phyloP scores from a whole-genome alignment of 2,797 vertebrate genomes.

The Oophaga sylvatica region DNA sequence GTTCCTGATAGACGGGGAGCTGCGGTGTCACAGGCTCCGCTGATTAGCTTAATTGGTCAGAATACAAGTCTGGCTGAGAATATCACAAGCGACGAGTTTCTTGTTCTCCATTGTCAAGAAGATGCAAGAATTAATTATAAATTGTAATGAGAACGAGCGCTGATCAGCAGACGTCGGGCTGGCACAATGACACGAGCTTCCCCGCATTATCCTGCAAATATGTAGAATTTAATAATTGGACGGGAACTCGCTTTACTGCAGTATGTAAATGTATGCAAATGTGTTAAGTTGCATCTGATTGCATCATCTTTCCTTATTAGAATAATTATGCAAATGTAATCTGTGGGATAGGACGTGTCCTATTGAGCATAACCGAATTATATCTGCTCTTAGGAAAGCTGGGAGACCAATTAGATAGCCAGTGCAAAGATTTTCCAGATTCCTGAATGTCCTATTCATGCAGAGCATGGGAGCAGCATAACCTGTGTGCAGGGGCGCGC shows the following conservation, averaged over 20 bases:
- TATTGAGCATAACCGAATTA: not conserved
- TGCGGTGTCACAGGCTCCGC: not conserved
- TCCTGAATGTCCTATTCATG: too few species aligned
- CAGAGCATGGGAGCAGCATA: too few species aligned
- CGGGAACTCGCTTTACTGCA: not conserved
- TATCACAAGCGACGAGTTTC: not conserved
- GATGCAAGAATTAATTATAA: conserved; percentile 17
- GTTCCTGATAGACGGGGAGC: not conserved
- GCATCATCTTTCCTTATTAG: not conserved
- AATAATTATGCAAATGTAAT: not conserved
- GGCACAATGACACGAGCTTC: too few species aligned
- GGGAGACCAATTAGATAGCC: too few species aligned
- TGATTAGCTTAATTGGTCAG: conserved; percentile 51
- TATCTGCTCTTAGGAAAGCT: not conserved
- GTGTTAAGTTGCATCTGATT: not conserved
- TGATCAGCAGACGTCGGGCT: not conserved
- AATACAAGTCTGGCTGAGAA: not conserved
- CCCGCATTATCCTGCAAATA: not conserved
- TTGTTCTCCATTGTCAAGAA: conserved; percentile 6
- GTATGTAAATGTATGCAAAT: not conserved
- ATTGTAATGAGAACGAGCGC: conserved; percentile 1
- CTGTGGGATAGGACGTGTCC: not conserved
- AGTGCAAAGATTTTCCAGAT: too few species aligned
- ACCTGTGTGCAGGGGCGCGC: too few species aligned
- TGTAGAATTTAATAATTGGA: not conserved